Evolutionary conservation across 37 sponge, comb jelly and placozoan species (phyloP), one percentile per base, ranked within the genome.

Genomic region (Mnemiopsis leidyi): DNA sequence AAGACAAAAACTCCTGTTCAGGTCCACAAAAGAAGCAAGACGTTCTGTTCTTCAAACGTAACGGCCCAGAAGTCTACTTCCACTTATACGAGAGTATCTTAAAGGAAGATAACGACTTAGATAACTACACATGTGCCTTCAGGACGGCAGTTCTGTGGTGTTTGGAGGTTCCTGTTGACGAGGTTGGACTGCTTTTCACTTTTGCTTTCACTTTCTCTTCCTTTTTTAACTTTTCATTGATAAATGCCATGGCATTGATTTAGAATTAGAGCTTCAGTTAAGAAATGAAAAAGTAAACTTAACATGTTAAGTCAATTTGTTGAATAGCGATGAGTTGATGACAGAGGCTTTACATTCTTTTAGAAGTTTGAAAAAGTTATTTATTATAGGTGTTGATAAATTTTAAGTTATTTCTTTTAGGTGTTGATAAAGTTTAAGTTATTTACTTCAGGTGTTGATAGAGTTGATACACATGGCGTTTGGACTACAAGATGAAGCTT

Each of bases 391-490:
- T 48, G 61, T 25, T 71, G 75, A 28, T 71, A 71, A 25, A 71
- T 7, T 71, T 71, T 7, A 23, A 48, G 61, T 13, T 13, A 48
- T 48, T 5, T 48, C 13, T 48, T 13, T 28, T 25, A 71, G 75
- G 75, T 71, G 25, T 25, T 71, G 75, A 28, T 71, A 71, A 25
- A 71, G 75, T 71, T 71, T 7, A 71, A 48, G 61, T 13, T 13
- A 48, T 25, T 1, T 69, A 5, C n/a, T 20, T 40, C 48, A 85
- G 90, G 90, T 85, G 25, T 28, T 85, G 48, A 37, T 85, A n/a
- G 90, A 85, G 90, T 21, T 85, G 90, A 39, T 85, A 16, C 35
- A 85, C 61, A 85, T 85, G 90, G 90, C 36, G 23, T 85, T 85
- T 39, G 90, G 90, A 5, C 29, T 85, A 37, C 90, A 85, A 29